Percentiles rank a stretch among this genome's conserved stretches.
phyloP scores from a whole-genome alignment of 2,113 vertebrate species.

The Festucalex cinctus region DNA sequence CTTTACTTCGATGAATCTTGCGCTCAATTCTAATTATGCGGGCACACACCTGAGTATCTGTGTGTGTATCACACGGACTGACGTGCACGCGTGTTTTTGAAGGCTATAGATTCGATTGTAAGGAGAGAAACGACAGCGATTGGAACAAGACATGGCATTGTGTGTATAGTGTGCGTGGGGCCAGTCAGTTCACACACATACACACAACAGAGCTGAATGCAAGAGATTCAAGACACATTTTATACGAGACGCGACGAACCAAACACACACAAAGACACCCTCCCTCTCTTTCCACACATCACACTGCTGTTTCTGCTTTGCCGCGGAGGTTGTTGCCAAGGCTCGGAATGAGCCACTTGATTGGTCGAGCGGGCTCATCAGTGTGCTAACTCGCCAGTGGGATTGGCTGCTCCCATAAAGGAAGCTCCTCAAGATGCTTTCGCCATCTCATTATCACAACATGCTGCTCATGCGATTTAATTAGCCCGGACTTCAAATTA shows the following conservation, averaged over 20 bases:
- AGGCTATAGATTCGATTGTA: conserved; percentile 27
- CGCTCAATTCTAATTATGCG: conserved; percentile 36
- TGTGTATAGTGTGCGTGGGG: conserved; percentile 10
- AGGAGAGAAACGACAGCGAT: conserved; percentile 28
- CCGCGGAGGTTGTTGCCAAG: conserved; percentile 75
- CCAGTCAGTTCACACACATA: conserved; percentile 8
- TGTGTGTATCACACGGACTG: background rate
- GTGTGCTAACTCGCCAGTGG: conserved; percentile 51
- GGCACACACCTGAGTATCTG: conserved; percentile 31
- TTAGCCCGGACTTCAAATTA: conserved; percentile 29
- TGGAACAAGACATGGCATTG: conserved; percentile 4
- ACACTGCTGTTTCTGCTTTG: conserved; percentile 49
- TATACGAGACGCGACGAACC: conserved; percentile 22
- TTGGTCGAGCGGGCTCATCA: conserved; percentile 70
- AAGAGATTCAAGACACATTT: conserved; percentile 35
- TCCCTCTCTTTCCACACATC: conserved; percentile 7
- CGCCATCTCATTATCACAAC: conserved; percentile 33
- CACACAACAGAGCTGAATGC: conserved; percentile 26
- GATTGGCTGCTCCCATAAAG: conserved; percentile 59
- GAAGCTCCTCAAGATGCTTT: conserved; percentile 58
- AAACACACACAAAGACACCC: conserved; percentile 18
- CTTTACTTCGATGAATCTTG: conserved; percentile 19
- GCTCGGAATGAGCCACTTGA: conserved; percentile 66
- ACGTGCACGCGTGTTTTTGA: conserved; percentile 18
- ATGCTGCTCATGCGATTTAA: conserved; percentile 38